phyloP scores from a whole-genome alignment of 2,888 invertebrate genomes.

The Hydriomena furcata region DNA sequence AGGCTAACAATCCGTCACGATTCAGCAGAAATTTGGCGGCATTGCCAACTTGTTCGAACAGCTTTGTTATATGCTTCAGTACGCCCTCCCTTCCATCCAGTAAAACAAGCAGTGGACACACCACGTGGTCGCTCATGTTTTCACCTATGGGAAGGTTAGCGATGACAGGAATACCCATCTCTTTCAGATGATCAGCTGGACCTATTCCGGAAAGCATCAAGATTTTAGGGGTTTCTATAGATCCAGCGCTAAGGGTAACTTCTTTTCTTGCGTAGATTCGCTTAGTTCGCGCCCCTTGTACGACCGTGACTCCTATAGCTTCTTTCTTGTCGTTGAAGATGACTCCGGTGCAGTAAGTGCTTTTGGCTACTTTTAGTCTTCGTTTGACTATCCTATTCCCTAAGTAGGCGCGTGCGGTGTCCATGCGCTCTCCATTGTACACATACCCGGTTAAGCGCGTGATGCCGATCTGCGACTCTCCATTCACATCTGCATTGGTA shows the following conservation, averaged over 20 bases:
- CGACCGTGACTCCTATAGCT: constrained; percentile 51
- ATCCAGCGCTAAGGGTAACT: constrained; percentile 62
- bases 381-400: constrained; percentile 42
- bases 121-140: constrained; percentile 55
- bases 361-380: constrained; percentile 47
- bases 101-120: constrained; percentile 45
- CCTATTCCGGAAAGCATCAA: constrained; percentile 66
- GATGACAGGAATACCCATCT: constrained; percentile 45
- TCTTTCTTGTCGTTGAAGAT: constrained; percentile 48
- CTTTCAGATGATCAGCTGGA: constrained; percentile 47
- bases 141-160: constrained; percentile 58
- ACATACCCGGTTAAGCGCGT: constrained; percentile 52
- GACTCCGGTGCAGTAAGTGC: constrained; percentile 52
- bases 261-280: constrained; percentile 50
- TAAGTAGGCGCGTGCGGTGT: constrained; percentile 58
- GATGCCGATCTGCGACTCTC: constrained; percentile 58
- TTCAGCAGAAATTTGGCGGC: constrained; percentile 37
- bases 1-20: constrained; percentile 48
- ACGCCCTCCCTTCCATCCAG: constrained; percentile 40
- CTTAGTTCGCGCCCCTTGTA: constrained; percentile 20
- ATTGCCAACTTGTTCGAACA: constrained; percentile 9
- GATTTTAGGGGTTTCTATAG: constrained; percentile 60
- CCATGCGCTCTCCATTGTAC: constrained; percentile 53
- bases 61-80: constrained; percentile 8
- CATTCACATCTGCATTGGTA: constrained; percentile 59